Evolutionary conservation across 2,888 invertebrate genomes (phyloP), one percentile per base, ranked within the genome.

Genomic region (Belgica antarctica): DNA sequence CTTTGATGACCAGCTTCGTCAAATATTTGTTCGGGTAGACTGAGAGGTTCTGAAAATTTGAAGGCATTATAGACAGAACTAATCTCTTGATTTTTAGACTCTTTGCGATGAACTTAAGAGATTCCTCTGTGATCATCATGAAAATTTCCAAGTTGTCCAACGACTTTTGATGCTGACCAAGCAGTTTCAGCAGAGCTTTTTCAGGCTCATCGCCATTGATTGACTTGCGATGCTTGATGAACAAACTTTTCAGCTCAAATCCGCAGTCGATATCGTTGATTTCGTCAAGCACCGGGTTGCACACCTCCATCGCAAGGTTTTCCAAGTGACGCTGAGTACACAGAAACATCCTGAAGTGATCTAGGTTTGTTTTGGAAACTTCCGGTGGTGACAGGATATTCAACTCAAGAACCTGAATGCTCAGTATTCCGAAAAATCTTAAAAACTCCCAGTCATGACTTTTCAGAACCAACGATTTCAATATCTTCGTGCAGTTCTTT

Each of bases 21-120:
- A 68, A 22, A 28, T 57, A 12, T 15, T 1, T 17, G 25, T 68
- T 66, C n/a, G n/a, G n/a, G n/a, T n/a, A n/a, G n/a, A n/a, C n/a
- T n/a, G n/a, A n/a, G n/a, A 1, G n/a, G n/a, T n/a, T n/a, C n/a
- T n/a, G n/a, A n/a, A n/a, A n/a, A n/a, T n/a, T n/a, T n/a, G n/a
- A n/a, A n/a, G n/a, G n/a, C n/a, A n/a, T n/a, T n/a, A n/a, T n/a
- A n/a, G n/a, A n/a, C 15, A 5, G 36, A 7, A 66, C n/a, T n/a
- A n/a, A 12, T 12, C 12, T 28, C 17, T 66, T 66, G 5, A 66
- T 10, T 52, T 28, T 25, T 19, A 66, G 1, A 3, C 25, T 28
- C 1, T 17, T 25, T 5, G 52, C 19, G 10, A 68, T 22, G 10
- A 2, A 28, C 15, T 68, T 15, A 22, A 28, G 47, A 1, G 25